Evolutionary conservation across 2,888 invertebrate species (phyloP), one percentile per base, ranked within the genome.

Genomic region (Notocelia uddmanniana): DNA sequence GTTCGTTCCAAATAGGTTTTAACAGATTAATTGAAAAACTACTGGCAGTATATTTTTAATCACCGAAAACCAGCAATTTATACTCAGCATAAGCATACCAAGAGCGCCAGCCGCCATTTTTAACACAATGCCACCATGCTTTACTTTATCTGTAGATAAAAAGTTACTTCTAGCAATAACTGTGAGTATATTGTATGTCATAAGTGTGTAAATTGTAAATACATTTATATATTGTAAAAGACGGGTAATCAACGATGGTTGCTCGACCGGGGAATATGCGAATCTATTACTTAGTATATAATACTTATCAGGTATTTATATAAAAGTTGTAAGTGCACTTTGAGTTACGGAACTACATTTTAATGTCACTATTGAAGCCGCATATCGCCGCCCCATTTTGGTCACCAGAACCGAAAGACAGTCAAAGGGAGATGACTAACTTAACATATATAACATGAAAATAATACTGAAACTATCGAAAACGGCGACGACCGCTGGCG

Each of bases 251-350:
- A 92, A 91, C 92, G 87, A 85, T 50, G 70, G 78, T 83, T 83
- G 86, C 91, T 90, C 91, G 91, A 86, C 83, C 85, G 83, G 84
- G 84, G 85, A 81, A 78, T 57, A 59, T 21, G 54, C 41, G 73
- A 74, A 73, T 68, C 67, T 72, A 62, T 72, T 72, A 78, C 82
- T 81, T 66, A 68, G 74, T 79, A 82, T 84, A 80, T 82, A 84
- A 85, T 87, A 90, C 89, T 86, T 87, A 89, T 77, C 76, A 76
- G 76, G 80, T 85, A 80, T 87, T 89, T 86, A 87, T 85, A 82
- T 82, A 85, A 87, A 89, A 85, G 82, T 85, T 83, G 86, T 93
- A 93, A 93, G 93, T 93, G 93, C 93, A 93, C 93, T 93, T 93
- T 88, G 87, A 90, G 80, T 89, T 91, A 91, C 80, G 92, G 92